These are phyloP conservation scores for Crotalus horridus DNA, from an alignment of 2,113 vertebrate species.

Conservation along the genomic window DNA sequence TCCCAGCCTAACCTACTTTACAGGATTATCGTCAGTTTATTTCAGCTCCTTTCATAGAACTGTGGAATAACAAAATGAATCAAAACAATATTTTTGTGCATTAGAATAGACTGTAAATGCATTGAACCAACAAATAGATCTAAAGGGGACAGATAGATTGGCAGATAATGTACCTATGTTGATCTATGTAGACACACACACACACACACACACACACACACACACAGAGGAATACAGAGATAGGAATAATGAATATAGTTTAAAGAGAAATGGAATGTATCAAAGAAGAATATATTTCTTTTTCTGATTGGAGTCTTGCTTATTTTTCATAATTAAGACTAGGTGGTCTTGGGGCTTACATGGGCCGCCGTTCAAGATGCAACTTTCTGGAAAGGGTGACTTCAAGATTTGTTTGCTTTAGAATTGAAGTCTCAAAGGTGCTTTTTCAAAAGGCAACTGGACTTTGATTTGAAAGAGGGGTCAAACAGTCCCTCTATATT, in stretches of 20 bases:
- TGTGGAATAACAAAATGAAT: neutral
- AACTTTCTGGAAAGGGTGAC: neutral
- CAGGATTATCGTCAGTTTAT: neutral
- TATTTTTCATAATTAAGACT: neutral
- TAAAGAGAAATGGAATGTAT: neutral
- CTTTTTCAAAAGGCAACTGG: neutral
- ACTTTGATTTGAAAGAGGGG: neutral
- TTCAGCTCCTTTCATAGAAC: neutral
- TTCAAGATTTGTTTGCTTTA: neutral
- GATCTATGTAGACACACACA: neutral
- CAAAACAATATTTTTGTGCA: neutral
- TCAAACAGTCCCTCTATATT: neutral
- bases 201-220: too few species aligned
- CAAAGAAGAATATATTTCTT: neutral
- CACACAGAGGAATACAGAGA: neutral
- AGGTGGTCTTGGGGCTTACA: neutral
- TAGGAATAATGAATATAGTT: neutral
- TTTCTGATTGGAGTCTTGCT: neutral
- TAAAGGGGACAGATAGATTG: neutral
- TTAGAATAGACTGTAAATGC: neutral
- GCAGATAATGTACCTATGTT: neutral
- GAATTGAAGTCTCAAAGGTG: neutral
- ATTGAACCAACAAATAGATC: neutral
- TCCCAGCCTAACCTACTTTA: neutral
- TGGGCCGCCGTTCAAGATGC: neutral